Base-by-base conservation (phyloP, 2,888 invertebrate species). In the Mayetiola destructor region DNA sequence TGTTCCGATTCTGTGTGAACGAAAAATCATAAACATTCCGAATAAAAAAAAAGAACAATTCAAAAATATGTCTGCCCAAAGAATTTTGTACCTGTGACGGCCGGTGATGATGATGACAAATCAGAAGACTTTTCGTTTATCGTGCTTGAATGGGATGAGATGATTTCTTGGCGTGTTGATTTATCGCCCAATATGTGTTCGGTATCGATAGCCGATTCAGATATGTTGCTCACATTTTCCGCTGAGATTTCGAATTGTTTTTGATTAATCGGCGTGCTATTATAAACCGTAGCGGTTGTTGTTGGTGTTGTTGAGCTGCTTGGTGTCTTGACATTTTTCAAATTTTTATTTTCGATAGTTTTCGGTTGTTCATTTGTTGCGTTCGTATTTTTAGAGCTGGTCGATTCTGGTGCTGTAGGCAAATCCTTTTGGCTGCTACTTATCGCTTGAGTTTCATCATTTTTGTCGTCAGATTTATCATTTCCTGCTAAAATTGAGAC, bases 161-260 rank as follows among this genome's bases (percentile, higher is more conserved):
- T 53, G 23, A 58, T 58, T 32, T 56, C 57, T 27, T 56, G 48
- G 23, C 58, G 3, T 60, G 59, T 36, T 36, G 55, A 6, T 32
- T 61, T 59, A 6, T 58, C 58, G 8, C 29, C 57, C n/a, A 57
- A 56, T 35, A 59, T 60, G 16, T 57, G 53, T 36, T 60, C 61
- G 14, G 23, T 12, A 8, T 42, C 42, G 23, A 23, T 42, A 4
- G 20, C 40, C 9, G 39, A 56, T 27, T 63, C 61, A 2, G 64
- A 61, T 57, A 62, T 62, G 58, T 61, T 62, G 42, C 61, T 63
- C 23, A 62, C 62, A 56, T 61, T 63, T 55, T 63, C 64, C 14
- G 62, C 60, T 3, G 61, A 60, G 39, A 63, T 62, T 61, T 62
- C 63, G 48, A 61, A 62, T 56, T 61, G 59, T 40, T 61, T 62